Conservation (phyloP, 2,797 vertebrate genomes). For the Balearica regulorum region DNA sequence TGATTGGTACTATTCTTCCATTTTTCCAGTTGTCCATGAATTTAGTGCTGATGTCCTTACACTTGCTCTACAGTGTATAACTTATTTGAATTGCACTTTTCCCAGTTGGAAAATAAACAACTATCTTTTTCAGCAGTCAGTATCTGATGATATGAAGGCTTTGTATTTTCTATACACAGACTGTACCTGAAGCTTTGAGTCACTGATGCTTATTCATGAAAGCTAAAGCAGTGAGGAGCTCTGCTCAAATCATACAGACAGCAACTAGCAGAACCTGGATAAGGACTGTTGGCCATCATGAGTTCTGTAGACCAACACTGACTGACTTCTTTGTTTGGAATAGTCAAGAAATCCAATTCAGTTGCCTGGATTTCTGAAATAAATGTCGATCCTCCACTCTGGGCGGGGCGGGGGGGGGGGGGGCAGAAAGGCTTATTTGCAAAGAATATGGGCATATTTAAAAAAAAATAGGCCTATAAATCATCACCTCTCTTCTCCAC, state of each 20-base stretch:
- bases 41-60: not conserved
- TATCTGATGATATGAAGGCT: not conserved
- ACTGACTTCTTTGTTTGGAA: not conserved
- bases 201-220: not conserved
- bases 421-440: not conserved
- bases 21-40: not conserved
- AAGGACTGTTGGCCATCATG: not conserved
- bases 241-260: not conserved
- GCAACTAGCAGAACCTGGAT: not conserved
- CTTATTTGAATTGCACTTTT: not conserved
- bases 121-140: not conserved
- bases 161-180: not conserved
- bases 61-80: not conserved
- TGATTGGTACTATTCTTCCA: not conserved
- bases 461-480: not conserved
- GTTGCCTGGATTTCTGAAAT: not conserved
- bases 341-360: not conserved
- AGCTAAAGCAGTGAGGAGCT: not conserved
- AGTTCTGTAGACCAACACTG: not conserved
- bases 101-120: not conserved
- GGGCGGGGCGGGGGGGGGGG: too few relatives aligned
- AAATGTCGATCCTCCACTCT: not conserved
- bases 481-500: not conserved
- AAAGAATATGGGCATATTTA: not conserved
- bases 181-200: not conserved